Evolutionary conservation across 2,797 vertebrate genomes (phyloP), one percentile per base, ranked within the genome.

Genomic region (Clarias fuscus): DNA sequence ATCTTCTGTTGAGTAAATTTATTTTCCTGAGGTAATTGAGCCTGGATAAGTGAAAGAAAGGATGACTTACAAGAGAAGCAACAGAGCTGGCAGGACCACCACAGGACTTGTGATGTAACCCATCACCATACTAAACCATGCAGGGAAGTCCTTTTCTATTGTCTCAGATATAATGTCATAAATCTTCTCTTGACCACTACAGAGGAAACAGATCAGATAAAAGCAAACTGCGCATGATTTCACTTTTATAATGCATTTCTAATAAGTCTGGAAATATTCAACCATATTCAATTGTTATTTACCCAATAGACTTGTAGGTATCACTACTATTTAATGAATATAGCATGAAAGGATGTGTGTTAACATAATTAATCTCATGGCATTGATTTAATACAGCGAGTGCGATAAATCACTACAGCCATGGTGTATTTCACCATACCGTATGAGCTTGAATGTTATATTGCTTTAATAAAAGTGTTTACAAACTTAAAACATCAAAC

Each of bases 91-190:
- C 61, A 99, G 94, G 67, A 97, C 97, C 3, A 99, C 98, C 5
- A 99, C 96, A 0, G 98, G 98, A 85, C 98, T 99, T 91, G 97
- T 98, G 92, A 98, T 24, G 6, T 99, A 97, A 86, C 95, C 93
- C 89, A 96, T 96, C 85, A 96, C 97, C 1, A 94, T 96, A 88
- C 96, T 95, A 93, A 99, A 97, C 98, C 98, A 99, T 0, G 90
- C 62, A 0, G 98, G 98, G 89, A 99, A 98, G 91, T 99, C 98
- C 0, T 88, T 94, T 87, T 94, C 88, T 85, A 99, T 96, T 0
- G 98, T 99, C 85, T 99, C 98, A 0, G 96, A 98, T 88, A 99
- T 96, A 24, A 99, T 97, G 91, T 99, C 97, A 53, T 99, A 99
- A 84, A 99, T 99, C 92, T 98, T 99, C 91, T 99, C 97, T 91